A percentile compares a stretch with the other conserved stretches of the same genome.
phyloP scores from a whole-genome alignment of 2,888 invertebrate species.

The Boloria selene region DNA sequence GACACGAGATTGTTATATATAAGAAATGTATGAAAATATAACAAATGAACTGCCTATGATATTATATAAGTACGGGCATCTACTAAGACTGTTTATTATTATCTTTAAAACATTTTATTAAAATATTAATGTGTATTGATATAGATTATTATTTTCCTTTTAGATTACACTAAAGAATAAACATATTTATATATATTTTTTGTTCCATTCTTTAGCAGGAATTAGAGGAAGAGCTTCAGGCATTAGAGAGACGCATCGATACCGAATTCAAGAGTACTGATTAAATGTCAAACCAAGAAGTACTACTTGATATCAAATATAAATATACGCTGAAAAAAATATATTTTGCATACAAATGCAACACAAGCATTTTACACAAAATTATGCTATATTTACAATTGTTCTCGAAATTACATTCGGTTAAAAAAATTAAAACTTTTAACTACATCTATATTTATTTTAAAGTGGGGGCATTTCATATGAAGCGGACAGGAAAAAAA shows the following conservation, averaged over 20 bases:
- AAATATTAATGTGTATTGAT: no score
- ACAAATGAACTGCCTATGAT: no score
- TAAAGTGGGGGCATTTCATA: no score
- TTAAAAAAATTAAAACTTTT: background rate
- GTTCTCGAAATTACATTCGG: slow-evolving; percentile 1
- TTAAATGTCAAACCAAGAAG: slow-evolving; percentile 41
- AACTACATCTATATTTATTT: background rate
- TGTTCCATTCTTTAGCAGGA: slow-evolving; percentile 52
- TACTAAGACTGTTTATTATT: no score
- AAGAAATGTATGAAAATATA: background rate
- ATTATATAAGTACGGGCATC: no score
- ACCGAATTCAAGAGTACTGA: slow-evolving; percentile 68
- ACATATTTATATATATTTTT: background rate
- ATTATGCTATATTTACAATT: slow-evolving; percentile 4
- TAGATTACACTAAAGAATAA: background rate
- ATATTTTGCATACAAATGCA: slow-evolving; percentile 2
- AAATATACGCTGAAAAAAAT: slow-evolving; percentile 10
- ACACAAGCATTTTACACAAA: background rate
- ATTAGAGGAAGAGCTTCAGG: slow-evolving; percentile 65
- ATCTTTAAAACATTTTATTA: no score
- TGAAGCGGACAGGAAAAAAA: no score
- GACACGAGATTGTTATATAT: background rate
- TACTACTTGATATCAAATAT: slow-evolving; percentile 31
- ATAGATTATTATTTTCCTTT: no score
- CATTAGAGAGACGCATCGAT: slow-evolving; percentile 67